Percentiles rank a stretch among this genome's conserved stretches.
Conservation (phyloP, 1,140 invertebrate species). For the Hyposmocoma kahamanoa region DNA sequence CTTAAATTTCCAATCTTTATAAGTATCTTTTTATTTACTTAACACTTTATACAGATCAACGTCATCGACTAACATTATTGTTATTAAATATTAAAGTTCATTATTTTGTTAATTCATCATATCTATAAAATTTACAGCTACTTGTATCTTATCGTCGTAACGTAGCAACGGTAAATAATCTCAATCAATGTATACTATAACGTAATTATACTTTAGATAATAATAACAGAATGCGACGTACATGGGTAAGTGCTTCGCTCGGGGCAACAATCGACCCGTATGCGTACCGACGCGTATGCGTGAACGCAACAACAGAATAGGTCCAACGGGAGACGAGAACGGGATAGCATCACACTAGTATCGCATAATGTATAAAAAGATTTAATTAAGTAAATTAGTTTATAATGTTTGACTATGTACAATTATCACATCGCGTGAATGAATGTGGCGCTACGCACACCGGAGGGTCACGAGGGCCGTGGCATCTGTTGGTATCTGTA, state of each 20-base stretch:
- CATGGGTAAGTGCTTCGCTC: too few species aligned
- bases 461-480: background rate
- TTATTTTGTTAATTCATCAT: slow-evolving; percentile 19
- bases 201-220: too few species aligned
- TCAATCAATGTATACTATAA: too few species aligned
- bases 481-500: background rate
- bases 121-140: slow-evolving; percentile 59
- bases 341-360: slow-evolving; percentile 1
- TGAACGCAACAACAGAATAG: background rate
- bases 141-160: slow-evolving; percentile 16
- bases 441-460: slow-evolving; percentile 11
- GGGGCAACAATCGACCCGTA: too few species aligned
- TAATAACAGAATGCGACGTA: too few species aligned
- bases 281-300: too few species aligned
- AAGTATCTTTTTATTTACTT: slow-evolving; percentile 44
- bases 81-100: slow-evolving; percentile 28
- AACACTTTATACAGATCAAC: slow-evolving; percentile 61
- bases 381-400: slow-evolving; percentile 31
- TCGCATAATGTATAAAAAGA: slow-evolving; percentile 44
- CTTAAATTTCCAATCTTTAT: slow-evolving; percentile 61
- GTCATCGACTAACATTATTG: slow-evolving; percentile 34
- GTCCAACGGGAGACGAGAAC: slow-evolving; percentile 1
- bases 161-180: slow-evolving; percentile 37
- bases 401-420: slow-evolving; percentile 39
- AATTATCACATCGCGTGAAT: slow-evolving; percentile 49